Base-by-base conservation (phyloP, 2,888 invertebrate genomes). In the Amphipoea oculea region DNA sequence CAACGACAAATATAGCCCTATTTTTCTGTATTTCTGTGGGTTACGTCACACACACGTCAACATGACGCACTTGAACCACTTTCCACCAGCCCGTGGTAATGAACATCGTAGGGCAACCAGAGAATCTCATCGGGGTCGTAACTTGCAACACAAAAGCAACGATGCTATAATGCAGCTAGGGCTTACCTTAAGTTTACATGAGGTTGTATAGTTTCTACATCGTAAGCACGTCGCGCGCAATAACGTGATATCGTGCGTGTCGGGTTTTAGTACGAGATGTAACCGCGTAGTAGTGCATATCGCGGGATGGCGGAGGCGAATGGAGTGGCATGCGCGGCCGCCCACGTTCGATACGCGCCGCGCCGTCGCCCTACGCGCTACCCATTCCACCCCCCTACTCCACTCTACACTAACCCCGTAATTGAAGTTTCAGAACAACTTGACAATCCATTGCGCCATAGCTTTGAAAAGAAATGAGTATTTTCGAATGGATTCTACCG, bases 291-390 rank as follows among this genome's bases (percentile, higher is more conserved):
- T 90, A 89, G 91, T 93, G 93, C 94, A 94, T 93, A 89, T 91
- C 94, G 93, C 92, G 91, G 91, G 89, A 89, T 85, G 91, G 91
- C 89, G 89, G 88, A 89, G 90, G 87, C 90, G 87, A 86, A 86
- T 89, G 90, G 89, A 89, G 88, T 90, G 92, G 86, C 94, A 95
- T 94, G 94, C 93, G 94, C 96, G 94, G 83, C 92, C 96, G 95
- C 96, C 96, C 95, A 96, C 96, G 96, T 91, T 96, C 96, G 95
- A 96, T 96, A 96, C 85, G 84, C 90, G 90, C 89, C 89, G 89
- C 91, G 90, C 90, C 88, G 85, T 80, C 85, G 79, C 86, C 79
- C 80, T 82, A 73, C 82, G 86, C 87, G 86, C 76, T 87, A 81
- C 71, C 75, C 85, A 73, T 48, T 77, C 76, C 86, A 60, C 83